Evolutionary conservation across 1,140 invertebrate genomes (phyloP).

Genomic region (Nasonia longicornis): DNA sequence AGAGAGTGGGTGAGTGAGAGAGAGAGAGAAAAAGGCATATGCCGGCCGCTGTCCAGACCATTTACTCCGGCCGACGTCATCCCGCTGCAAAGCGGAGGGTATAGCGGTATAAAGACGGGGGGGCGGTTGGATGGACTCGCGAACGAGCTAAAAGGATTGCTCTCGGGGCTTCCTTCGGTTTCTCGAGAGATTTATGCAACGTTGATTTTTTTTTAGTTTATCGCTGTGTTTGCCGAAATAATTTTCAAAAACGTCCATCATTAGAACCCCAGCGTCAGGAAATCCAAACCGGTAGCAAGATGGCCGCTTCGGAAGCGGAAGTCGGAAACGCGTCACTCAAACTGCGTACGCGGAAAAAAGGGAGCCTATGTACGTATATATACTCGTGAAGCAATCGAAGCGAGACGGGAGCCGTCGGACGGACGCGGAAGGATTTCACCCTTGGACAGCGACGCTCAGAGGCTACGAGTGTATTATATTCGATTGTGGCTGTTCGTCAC

Average conservation of each 20-base stretch:
- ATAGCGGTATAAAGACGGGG: background rate
- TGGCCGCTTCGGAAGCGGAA: slow-evolving; percentile 70
- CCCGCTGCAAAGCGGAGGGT: slow-evolving; percentile 6
- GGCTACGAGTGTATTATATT: too few relatives aligned
- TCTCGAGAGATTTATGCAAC: background rate
- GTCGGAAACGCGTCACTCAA: slow-evolving; percentile 69
- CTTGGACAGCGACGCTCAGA: background rate
- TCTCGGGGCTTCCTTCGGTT: background rate
- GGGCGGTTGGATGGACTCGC: background rate
- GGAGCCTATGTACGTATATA: slow-evolving; percentile 45
- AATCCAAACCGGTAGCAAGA: slow-evolving; percentile 69
- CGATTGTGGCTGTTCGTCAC: too few relatives aligned
- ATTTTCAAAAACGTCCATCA: background rate
- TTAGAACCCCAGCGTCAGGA: slow-evolving; percentile 50
- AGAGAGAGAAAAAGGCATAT: slow-evolving; percentile 58
- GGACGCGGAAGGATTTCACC: background rate
- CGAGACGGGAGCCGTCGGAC: slow-evolving; percentile 3
- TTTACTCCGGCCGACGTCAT: slow-evolving; percentile 64
- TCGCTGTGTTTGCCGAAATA: background rate
- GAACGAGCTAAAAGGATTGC: slow-evolving; percentile 7
- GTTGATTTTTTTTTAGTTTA: background rate
- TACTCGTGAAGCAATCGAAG: slow-evolving; percentile 33
- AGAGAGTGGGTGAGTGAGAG: slow-evolving; percentile 44
- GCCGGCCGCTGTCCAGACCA: slow-evolving; percentile 70
- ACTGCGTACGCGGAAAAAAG: slow-evolving; percentile 63